Base-by-base conservation (phyloP, 2,888 invertebrate species). In the Cosmorhoe ocellata region DNA sequence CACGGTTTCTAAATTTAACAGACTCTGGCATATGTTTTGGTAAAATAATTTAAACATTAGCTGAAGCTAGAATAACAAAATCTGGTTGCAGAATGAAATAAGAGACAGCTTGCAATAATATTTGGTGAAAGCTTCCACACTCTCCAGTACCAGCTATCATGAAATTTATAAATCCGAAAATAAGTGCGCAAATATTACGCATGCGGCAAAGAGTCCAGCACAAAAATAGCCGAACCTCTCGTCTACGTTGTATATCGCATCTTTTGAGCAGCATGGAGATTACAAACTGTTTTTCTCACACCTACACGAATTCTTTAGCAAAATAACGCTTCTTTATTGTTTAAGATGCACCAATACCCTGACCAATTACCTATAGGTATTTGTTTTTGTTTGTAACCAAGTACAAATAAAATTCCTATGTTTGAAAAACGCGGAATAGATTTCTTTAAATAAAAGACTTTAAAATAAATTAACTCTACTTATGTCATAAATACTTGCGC, bases 211-310 rank as follows among this genome's bases (percentile, higher is more conserved):
- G 71, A 78, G 76, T 76, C 72, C 67, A 69, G 71, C 68, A 78
- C 79, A 62, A 79, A 83, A 83, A 82, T 83, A 83, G 79, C 69
- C 61, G 70, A 72, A 77, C 77, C 79, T 79, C 74, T 78, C 74
- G 74, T 75, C 66, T 64, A 74, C 80, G 74, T 74, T 73, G 77
- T 74, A 78, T 77, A 81, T 76, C 76, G 69, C 69, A 71, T 76
- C 71, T 84, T 71, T 64, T 64, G 66, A 74, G 68, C 69, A 71
- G 69, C 67, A 69, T 71, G 63, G 62, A 74, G 71, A 81, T 77
- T 76, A 76, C 70, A 59, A 66, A 66, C 68, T 67, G 71, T 76
- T 81, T 81, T 81, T 79, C 69, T 53, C 52, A 69, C 84, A 58
- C 84, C 84, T 71, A 85, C 86, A 74, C 77, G 45, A 53, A 69